Conservation (phyloP, 2,888 invertebrate genomes). For the Phyllotreta striolata region DNA sequence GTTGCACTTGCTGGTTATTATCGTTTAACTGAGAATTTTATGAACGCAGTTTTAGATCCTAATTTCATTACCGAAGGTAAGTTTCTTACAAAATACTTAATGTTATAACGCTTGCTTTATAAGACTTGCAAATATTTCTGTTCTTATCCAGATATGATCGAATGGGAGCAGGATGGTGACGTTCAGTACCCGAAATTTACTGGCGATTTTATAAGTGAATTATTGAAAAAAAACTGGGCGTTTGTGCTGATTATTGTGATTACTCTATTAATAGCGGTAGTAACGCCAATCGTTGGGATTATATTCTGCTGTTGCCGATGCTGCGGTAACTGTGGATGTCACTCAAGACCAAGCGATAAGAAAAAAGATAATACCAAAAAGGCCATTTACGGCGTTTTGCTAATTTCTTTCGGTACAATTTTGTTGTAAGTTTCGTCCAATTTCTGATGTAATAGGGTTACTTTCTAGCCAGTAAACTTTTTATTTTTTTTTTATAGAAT, state of each 20-base stretch:
- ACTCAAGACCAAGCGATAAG: slow-evolving; percentile 84
- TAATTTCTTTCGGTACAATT: slow-evolving; percentile 82
- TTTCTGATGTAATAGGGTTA: neutral
- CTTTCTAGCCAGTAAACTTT: no score
- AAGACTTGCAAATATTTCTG: neutral
- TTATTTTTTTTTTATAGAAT: no score
- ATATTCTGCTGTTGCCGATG: slow-evolving; percentile 89
- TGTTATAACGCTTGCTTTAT: no score
- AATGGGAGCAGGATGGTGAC: neutral
- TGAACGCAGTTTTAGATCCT: slow-evolving; percentile 68
- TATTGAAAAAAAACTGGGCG: slow-evolving; percentile 39
- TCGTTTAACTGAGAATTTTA: slow-evolving; percentile 75
- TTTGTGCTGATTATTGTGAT: slow-evolving; percentile 62
- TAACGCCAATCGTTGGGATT: slow-evolving; percentile 83
- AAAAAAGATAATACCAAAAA: slow-evolving; percentile 84
- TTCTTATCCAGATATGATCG: slow-evolving; percentile 12
- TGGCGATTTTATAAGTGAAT: slow-evolving; percentile 22
- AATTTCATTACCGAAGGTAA: slow-evolving; percentile 46
- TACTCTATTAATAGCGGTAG: slow-evolving; percentile 68
- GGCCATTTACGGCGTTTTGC: slow-evolving; percentile 76
- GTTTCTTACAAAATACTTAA: slow-evolving; percentile 25
- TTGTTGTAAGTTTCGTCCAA: slow-evolving; percentile 75
- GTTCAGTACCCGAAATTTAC: slow-evolving; percentile 11
- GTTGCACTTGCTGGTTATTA: slow-evolving; percentile 85
- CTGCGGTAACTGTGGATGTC: slow-evolving; percentile 79